A percentile compares a stretch with the other conserved stretches of the same genome.
Conservation (phyloP, 2,113 vertebrate genomes). For the human (Homo sapiens) region GRCh38 chrX:139421001-139421500, state of each 20-base stretch:
- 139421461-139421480: neutral
- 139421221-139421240: neutral
- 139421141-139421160: neutral
- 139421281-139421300: neutral
- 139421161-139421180: neutral
- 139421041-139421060: neutral
- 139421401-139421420: neutral
- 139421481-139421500: neutral
- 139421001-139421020: neutral
- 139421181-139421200: neutral
- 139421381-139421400: neutral
- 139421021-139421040: neutral
- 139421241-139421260: constrained; percentile 18
- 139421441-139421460: neutral
- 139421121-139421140: neutral
- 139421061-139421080: neutral
- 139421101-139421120: neutral
- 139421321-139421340: neutral
- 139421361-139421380: neutral
- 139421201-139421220: neutral
- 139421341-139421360: neutral
- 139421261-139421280: neutral
- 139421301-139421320: neutral
- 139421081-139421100: neutral
- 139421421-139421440: neutral